Evolutionary conservation across 2,888 invertebrate genomes (phyloP).

Genomic region (Leptopilina syphax): DNA sequence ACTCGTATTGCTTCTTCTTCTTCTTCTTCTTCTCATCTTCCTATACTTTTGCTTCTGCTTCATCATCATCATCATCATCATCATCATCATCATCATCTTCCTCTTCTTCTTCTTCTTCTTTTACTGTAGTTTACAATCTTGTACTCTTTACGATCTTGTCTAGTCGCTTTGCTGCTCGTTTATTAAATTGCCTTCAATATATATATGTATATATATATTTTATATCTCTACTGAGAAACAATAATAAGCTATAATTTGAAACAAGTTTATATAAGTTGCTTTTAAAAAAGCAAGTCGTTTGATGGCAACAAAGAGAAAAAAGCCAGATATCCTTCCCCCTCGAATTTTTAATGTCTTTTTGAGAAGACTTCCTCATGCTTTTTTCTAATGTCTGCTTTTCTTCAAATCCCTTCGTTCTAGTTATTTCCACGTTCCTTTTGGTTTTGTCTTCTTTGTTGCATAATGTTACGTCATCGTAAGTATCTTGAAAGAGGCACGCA

Average conservation of each 20-base stretch:
- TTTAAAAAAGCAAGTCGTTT: background rate
- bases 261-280: background rate
- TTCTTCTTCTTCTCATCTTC: background rate
- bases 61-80: conserved; percentile 4
- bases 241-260: conserved; percentile 8
- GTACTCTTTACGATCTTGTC: conserved; percentile 50
- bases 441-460: background rate
- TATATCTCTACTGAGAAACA: conserved; percentile 3
- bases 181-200: conserved; percentile 2
- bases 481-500: too few relatives aligned
- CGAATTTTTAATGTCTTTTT: too few relatives aligned
- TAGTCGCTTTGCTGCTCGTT: conserved; percentile 4
- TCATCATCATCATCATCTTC: conserved; percentile 37
- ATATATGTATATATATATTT: background rate
- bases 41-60: too few relatives aligned
- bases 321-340: too few relatives aligned
- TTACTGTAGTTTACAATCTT: conserved; percentile 35
- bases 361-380: background rate
- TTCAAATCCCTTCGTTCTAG: too few relatives aligned
- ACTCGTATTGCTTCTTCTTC: conserved; percentile 54
- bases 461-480: too few relatives aligned
- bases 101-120: conserved; percentile 45
- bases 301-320: too few relatives aligned
- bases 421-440: background rate
- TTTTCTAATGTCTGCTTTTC: too few relatives aligned